phyloP scores from a whole-genome alignment of 2,113 vertebrate genomes.

The Hydrochoerus hydrochaeris region DNA sequence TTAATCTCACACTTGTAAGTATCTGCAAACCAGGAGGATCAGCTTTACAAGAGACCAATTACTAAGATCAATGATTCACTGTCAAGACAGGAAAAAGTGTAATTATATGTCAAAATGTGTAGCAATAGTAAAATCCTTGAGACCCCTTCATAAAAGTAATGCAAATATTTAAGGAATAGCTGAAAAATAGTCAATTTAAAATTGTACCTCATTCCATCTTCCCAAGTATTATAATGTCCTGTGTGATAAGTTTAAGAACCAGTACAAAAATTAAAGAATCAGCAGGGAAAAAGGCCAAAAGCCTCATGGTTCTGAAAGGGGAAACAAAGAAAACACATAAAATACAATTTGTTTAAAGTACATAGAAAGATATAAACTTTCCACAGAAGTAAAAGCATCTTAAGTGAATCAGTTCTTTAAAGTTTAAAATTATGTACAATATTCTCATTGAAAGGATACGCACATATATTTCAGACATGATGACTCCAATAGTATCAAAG shows the following conservation, averaged over 20 bases:
- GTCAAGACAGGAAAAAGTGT: not conserved
- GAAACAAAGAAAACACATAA: not conserved
- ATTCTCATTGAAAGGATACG: not conserved
- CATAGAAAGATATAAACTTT: not conserved
- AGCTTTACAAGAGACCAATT: not conserved
- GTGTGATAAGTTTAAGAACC: not conserved
- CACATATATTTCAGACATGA: constrained; percentile 8
- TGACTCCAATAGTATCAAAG: not conserved
- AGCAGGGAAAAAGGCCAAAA: not conserved
- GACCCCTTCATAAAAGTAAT: not conserved
- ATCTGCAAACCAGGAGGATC: not conserved
- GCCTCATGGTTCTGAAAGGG: not conserved
- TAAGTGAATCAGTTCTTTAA: not conserved
- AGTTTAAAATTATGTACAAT: not conserved
- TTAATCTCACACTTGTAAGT: not conserved
- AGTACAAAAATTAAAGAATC: not conserved
- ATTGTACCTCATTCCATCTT: not conserved
- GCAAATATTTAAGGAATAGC: not conserved
- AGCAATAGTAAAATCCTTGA: constrained; percentile 26
- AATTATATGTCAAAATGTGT: not conserved
- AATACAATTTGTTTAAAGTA: not conserved
- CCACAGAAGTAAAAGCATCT: not conserved
- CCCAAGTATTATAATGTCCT: not conserved
- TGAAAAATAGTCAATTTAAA: not conserved
- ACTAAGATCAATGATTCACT: not conserved